Conservation (phyloP, 2,113 vertebrate species). For the Tragelaphus buxtoni region DNA sequence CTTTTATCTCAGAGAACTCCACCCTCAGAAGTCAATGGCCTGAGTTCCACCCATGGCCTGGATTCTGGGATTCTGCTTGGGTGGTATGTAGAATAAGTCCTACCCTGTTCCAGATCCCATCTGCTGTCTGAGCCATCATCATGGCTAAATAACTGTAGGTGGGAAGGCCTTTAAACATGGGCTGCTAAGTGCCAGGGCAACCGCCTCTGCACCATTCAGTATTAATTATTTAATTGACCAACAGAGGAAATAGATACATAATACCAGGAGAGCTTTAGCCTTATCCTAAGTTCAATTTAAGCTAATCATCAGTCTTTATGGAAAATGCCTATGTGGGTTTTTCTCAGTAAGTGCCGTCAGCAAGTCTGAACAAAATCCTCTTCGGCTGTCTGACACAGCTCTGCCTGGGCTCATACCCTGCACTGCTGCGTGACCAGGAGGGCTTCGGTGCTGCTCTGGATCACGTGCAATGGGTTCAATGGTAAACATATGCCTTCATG, state of each 20-base stretch:
- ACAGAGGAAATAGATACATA: conserved; percentile 56
- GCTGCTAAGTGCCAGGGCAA: background rate
- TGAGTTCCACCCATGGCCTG: background rate
- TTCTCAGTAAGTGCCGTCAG: conserved; percentile 58
- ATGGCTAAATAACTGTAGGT: background rate
- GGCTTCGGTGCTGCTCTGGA: background rate
- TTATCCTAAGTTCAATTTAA: conserved; percentile 69
- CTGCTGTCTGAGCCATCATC: background rate
- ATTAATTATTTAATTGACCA: conserved; percentile 64
- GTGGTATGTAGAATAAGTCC: background rate
- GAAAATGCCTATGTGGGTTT: conserved; percentile 71
- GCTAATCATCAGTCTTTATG: conserved; percentile 62
- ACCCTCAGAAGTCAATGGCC: background rate
- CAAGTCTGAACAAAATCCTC: conserved; percentile 62
- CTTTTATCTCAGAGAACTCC: conserved; percentile 23
- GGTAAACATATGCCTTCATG: conserved; percentile 40
- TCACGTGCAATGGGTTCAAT: conserved; percentile 48
- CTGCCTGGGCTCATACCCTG: background rate
- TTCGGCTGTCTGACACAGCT: conserved; percentile 62
- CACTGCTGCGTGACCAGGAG: conserved; percentile 21
- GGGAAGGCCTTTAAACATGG: background rate
- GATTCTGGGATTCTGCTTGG: conserved; percentile 42
- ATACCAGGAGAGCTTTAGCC: conserved; percentile 31
- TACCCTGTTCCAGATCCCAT: background rate
- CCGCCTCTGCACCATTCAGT: background rate